Base-by-base conservation (phyloP, 2,888 invertebrate genomes). In the Drymonia ruficornis region DNA sequence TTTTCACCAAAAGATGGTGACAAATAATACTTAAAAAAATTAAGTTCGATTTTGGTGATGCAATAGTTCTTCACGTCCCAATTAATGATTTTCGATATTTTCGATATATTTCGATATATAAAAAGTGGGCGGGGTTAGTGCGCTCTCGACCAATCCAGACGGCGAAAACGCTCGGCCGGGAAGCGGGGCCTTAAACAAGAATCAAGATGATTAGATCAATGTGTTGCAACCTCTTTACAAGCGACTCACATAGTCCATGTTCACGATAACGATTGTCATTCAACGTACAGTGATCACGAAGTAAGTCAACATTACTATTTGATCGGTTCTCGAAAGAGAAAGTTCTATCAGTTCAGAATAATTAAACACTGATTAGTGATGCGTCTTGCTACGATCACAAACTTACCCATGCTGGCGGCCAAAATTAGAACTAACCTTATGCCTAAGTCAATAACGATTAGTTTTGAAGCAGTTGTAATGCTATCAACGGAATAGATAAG, bases 321-420 rank as follows among this genome's bases (percentile, higher is more conserved):
- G 57, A 66, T 71, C 56, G 60, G 13, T 43, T 43, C 43, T 15
- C 56, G 61, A 71, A 71, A 62, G 72, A 68, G 70, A 70, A 70
- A 70, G 70, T 68, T 53, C 42, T 65, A 69, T 60, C 67, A 54
- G 55, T 42, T 50, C 31, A 19, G 46, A 38, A 48, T 68, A 71
- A 71, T 70, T 71, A 70, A 50, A 53, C 16, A 40, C 40, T 43
- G 43, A 19, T 19, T 43, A 19, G 13, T 16, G 16, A 16, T 40
- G 40, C 16, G 40, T 36, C 13, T 36, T 36, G 36, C n/a, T n/a
- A n/a, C 13, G n/a, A 36, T 36, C 9, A 36, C n/a, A 13, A 36
- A 36, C 36, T 36, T 36, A 36, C n/a, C n/a, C 13, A 2, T 36
- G 13, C 2, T 13, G n/a, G 0, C 4, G 9, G n/a, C 11, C 36